Evolutionary conservation across 1,140 invertebrate species (phyloP).

Genomic region (Lordiphosa mommai): DNA sequence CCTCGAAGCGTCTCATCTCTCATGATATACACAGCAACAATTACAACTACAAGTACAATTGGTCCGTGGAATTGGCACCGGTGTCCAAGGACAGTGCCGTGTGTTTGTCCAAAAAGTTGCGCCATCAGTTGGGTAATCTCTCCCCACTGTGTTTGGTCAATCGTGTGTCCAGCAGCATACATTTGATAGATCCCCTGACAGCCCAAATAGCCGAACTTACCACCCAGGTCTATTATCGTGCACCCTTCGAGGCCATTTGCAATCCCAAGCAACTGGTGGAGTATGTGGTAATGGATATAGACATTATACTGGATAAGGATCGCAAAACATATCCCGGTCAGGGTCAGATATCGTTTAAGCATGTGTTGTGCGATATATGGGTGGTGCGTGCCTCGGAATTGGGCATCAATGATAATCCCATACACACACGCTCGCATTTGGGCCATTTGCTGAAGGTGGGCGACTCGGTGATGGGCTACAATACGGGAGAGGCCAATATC

Average conservation of each 20-base stretch:
- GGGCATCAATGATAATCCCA: constrained; percentile 89
- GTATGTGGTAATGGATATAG: constrained; percentile 97
- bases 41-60: constrained; percentile 98
- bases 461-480: constrained; percentile 96
- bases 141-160: constrained; percentile 93
- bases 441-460: constrained; percentile 96
- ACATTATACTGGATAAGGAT: constrained; percentile 89
- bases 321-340: constrained; percentile 91
- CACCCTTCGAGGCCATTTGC: constrained; percentile 92
- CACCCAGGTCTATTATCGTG: constrained; percentile 90
- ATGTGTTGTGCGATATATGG: constrained; percentile 96
- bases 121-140: constrained; percentile 95
- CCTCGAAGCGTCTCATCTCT: constrained; percentile 97
- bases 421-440: constrained; percentile 95
- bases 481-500: constrained; percentile 92
- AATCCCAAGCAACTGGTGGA: constrained; percentile 95
- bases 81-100: constrained; percentile 98
- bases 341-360: constrained; percentile 91
- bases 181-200: constrained; percentile 95
- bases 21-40: constrained; percentile 98
- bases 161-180: constrained; percentile 93
- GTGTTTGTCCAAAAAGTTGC: constrained; percentile 93
- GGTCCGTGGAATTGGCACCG: constrained; percentile 97
- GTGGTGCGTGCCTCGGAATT: constrained; percentile 94
- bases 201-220: constrained; percentile 95